A percentile compares a stretch with the other conserved stretches of the same genome.
Conservation (phyloP, 2,888 invertebrate genomes). For the Epinotia ramella region DNA sequence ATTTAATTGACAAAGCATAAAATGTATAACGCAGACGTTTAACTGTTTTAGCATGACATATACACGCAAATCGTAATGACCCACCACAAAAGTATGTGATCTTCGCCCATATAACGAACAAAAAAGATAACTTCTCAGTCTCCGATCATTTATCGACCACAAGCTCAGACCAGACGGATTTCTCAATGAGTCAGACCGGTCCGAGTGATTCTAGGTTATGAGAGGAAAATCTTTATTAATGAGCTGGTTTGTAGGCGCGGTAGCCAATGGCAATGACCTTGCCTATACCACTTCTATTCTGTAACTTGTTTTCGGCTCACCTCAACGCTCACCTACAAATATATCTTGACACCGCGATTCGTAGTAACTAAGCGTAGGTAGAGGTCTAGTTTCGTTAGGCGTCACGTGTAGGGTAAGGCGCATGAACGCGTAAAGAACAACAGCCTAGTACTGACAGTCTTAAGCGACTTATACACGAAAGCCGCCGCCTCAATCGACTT, state of each 20-base stretch:
- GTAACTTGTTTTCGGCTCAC: no score
- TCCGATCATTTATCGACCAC: slow-evolving; percentile 1
- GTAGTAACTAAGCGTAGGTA: no score
- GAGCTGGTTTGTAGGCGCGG: slow-evolving; percentile 52
- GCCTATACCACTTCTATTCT: slow-evolving; percentile 43
- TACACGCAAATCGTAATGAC: background rate
- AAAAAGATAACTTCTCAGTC: background rate
- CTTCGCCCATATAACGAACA: background rate
- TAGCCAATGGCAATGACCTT: slow-evolving; percentile 63
- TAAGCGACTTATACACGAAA: slow-evolving; percentile 3
- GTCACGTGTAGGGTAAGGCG: no score
- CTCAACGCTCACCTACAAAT: no score
- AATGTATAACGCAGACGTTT: no score
- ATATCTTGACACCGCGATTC: no score
- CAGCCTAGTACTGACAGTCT: no score
- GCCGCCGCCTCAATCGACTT: background rate
- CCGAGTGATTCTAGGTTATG: slow-evolving; percentile 54
- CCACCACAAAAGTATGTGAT: background rate
- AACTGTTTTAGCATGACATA: background rate
- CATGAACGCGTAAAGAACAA: no score
- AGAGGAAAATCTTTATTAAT: slow-evolving; percentile 70
- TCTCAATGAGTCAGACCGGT: slow-evolving; percentile 50
- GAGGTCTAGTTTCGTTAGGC: no score
- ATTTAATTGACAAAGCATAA: no score
- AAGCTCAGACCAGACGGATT: slow-evolving; percentile 26